Base-by-base conservation (phyloP, 1,140 invertebrate species). In the Augochlora pura region DNA sequence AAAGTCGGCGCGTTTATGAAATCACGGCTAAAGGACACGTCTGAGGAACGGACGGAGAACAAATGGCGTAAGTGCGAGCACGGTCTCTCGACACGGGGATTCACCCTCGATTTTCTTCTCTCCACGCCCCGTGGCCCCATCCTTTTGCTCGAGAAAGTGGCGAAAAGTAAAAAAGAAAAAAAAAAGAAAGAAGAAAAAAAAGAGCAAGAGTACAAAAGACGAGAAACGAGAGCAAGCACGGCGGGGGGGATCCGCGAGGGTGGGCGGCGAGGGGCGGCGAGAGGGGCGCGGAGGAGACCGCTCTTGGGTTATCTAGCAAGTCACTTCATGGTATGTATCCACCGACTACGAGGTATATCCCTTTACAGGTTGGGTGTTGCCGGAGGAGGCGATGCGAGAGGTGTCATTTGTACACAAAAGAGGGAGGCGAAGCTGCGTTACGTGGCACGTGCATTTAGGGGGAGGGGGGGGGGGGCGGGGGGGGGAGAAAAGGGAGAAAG, bases 331-430 rank as follows among this genome's bases (percentile, higher is more conserved):
- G 39, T 59, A 42, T 38, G 75, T 64, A 73, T 73, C 76, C 46
- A 52, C 12, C 77, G 76, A 75, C 67, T 83, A 83, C 66, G 79
- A 80, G 66, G 82, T 83, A 78, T 70, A 79, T 84, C 76, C 74
- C 74, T 77, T 77, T 77, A 62, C 74, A 8, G 66, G 74, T 38
- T 69, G 74, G 66, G 38, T 66, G 77, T 73, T 59, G 52, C 39
- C 49, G 77, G 49, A 63, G 62, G 62, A 54, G 69, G 23, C 66
- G 76, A 77, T 32, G 39, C 69, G 76, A 73, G 68, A 59, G 63
- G 71, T 75, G 75, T 77, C 75, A 77, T 77, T 77, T 77, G 67
- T 77, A 77, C 67, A 77, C 75, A 77, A 77, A 77, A 71, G 75
- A 71, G 75, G 75, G 67, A 23, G 67, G 67, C 49, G 73, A 76